A percentile compares a stretch with the other conserved stretches of the same genome.
phyloP scores from a whole-genome alignment of 2,797 vertebrate genomes.

The Peromyscus melanophrys region DNA sequence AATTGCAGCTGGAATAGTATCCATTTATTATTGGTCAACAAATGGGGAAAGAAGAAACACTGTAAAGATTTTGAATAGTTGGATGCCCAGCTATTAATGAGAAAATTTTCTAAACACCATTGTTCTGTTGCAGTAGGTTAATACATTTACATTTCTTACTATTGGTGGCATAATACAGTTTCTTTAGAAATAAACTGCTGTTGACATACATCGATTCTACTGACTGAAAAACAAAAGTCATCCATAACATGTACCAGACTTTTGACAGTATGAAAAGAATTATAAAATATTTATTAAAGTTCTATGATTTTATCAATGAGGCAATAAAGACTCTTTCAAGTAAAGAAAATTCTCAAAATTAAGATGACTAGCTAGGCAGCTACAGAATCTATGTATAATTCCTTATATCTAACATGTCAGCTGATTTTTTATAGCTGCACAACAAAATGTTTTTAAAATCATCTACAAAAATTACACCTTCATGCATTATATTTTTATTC shows the following conservation, averaged over 20 bases:
- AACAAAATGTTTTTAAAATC: not conserved
- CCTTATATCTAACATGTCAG: not conserved
- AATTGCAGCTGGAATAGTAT: not conserved
- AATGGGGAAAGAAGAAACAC: not conserved
- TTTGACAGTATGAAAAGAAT: not conserved
- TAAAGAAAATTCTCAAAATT: not conserved
- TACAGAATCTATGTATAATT: not conserved
- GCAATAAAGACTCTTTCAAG: not conserved
- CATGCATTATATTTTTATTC: not conserved
- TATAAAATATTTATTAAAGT: conserved; percentile 17
- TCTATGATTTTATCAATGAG: not conserved
- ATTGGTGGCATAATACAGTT: not conserved
- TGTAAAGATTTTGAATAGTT: conserved; percentile 26
- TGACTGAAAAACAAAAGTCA: conserved; percentile 7
- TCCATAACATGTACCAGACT: not conserved
- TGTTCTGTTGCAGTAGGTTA: not conserved
- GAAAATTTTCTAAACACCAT: not conserved
- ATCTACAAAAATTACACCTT: not conserved
- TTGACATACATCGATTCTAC: not conserved
- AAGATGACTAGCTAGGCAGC: rapidly evolving
- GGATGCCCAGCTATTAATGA: not conserved
- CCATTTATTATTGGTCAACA: not conserved
- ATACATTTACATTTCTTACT: conserved; percentile 2
- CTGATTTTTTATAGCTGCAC: not conserved
- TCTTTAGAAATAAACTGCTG: conserved; percentile 38